Conservation (phyloP, 2,797 vertebrate genomes). For the Gallinago stenura region DNA sequence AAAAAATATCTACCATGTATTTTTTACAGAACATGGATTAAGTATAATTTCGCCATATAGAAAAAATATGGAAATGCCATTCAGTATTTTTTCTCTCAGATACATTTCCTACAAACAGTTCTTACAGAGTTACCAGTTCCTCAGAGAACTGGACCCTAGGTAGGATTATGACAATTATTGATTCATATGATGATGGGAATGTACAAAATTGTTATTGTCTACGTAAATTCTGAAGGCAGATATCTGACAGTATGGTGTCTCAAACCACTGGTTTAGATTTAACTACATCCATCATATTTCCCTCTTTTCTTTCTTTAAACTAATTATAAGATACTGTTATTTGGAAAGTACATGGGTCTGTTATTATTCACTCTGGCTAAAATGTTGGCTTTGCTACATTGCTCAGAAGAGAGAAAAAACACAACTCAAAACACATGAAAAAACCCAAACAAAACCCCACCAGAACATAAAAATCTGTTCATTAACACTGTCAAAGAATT, state of each 20-base stretch:
- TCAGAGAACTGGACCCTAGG: background rate
- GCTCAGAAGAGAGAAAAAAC: background rate
- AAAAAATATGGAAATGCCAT: rapidly evolving
- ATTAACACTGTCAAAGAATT: background rate
- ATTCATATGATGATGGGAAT: background rate
- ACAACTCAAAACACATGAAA: background rate
- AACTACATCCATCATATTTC: background rate
- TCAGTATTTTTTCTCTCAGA: background rate
- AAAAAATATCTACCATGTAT: background rate
- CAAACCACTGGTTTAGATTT: background rate
- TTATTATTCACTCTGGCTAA: background rate
- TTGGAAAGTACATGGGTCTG: background rate
- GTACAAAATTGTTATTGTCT: background rate
- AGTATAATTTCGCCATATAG: background rate
- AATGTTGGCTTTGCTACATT: background rate
- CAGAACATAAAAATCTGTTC: background rate
- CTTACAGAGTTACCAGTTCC: background rate
- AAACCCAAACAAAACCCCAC: rapidly evolving
- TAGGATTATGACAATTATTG: background rate
- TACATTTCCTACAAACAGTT: background rate
- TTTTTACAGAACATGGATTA: background rate
- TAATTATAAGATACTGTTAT: background rate
- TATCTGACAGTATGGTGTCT: background rate
- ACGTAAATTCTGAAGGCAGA: background rate
- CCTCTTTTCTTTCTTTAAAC: background rate